Evolutionary conservation across 1,140 invertebrate genomes (phyloP).

Genomic region (Sycobia sp.): DNA sequence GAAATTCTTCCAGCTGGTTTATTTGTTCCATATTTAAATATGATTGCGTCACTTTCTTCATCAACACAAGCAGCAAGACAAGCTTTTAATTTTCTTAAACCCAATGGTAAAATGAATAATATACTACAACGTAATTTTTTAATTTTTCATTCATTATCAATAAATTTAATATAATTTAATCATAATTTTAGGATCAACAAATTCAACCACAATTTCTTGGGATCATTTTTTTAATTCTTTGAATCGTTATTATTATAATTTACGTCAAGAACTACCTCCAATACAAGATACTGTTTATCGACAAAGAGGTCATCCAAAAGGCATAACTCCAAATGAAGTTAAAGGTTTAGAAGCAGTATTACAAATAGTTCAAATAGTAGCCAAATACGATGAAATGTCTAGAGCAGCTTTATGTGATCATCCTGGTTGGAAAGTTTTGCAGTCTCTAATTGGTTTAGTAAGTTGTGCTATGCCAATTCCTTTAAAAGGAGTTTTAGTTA

Average conservation of each 20-base stretch:
- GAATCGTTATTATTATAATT: slow-evolving; percentile 73
- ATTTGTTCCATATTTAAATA: slow-evolving; percentile 85
- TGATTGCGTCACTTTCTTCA: slow-evolving; percentile 82
- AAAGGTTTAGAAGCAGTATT: slow-evolving; percentile 84
- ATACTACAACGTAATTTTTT: too few species aligned
- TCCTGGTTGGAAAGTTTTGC: slow-evolving; percentile 81
- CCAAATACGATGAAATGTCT: slow-evolving; percentile 78
- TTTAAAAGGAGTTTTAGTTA: slow-evolving; percentile 82
- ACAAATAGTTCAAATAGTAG: slow-evolving; percentile 76
- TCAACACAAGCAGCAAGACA: slow-evolving; percentile 74
- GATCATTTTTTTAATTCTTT: slow-evolving; percentile 89
- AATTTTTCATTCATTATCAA: too few species aligned
- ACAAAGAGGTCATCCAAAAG: slow-evolving; percentile 65
- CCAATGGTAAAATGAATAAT: slow-evolving; percentile 61
- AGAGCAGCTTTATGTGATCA: slow-evolving; percentile 83
- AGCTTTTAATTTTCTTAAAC: slow-evolving; percentile 86
- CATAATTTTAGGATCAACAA: slow-evolving; percentile 56
- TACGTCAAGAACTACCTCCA: slow-evolving; percentile 71
- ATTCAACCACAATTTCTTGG: slow-evolving; percentile 73
- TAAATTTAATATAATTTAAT: slow-evolving; percentile 15
- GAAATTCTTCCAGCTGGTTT: slow-evolving; percentile 84
- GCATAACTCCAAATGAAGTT: slow-evolving; percentile 84
- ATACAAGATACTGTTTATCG: slow-evolving; percentile 70
- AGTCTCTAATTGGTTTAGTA: slow-evolving; percentile 79
- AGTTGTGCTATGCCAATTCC: slow-evolving; percentile 83